Conservation (phyloP, 2,888 invertebrate genomes). For the Pseudolycoriella hygida region DNA sequence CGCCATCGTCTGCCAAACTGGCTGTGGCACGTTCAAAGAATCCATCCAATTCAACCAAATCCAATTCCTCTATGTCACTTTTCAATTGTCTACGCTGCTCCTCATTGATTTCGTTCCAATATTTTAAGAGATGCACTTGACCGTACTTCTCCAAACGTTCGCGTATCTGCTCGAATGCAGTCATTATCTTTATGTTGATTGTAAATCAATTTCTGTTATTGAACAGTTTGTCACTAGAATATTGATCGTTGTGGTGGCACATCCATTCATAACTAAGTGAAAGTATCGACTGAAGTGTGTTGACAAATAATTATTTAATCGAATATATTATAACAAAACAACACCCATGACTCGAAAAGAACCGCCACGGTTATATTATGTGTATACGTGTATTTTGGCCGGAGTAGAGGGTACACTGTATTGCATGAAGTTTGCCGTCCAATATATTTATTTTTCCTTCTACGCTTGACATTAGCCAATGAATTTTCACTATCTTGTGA, state of each 20-base stretch:
- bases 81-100: constrained; percentile 35
- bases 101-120: constrained; percentile 54
- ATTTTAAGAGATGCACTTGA: constrained; percentile 68
- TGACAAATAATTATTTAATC: neutral
- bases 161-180: constrained; percentile 33
- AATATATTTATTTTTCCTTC: neutral
- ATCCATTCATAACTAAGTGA: constrained; percentile 12
- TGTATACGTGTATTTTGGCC: neutral
- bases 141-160: constrained; percentile 39
- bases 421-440: neutral
- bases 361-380: neutral
- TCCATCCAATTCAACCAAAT: constrained; percentile 51
- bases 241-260: constrained; percentile 1
- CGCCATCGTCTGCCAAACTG: constrained; percentile 39
- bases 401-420: neutral
- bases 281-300: constrained; percentile 11
- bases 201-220: neutral
- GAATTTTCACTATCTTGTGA: neutral
- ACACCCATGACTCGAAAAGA: neutral
- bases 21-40: constrained; percentile 50
- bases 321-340: neutral
- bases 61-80: constrained; percentile 47
- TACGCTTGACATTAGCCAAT: constrained; percentile 5
- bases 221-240: neutral
- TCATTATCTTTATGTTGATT: constrained; percentile 25